Evolutionary conservation across 2,113 vertebrate genomes (phyloP), one percentile per base, ranked within the genome.

Genomic region (Calypte anna): DNA sequence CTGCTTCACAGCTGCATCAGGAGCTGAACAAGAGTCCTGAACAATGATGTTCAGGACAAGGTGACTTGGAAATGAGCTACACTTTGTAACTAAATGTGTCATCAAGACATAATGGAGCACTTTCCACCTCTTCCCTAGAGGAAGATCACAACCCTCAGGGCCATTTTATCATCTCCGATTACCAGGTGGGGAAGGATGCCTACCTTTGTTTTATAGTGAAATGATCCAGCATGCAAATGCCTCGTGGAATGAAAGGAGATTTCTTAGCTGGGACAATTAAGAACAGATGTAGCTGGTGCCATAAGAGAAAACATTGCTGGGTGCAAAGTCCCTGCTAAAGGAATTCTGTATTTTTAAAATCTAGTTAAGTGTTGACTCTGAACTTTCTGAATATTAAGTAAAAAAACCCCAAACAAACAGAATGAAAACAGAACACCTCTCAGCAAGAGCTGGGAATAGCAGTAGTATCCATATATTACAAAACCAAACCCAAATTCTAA

Each of bases 321-420:
- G 27, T 88, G 31, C 40, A 76, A 92, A 92, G n/a, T 66, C 50
- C 40, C 40, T 62, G 21, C 40, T 57, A 19, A 61, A 1, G 68
- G 50, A 88, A 88, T 85, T 92, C 88, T 64, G 48, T 23, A 64
- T 82, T 72, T 91, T 90, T 63, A 84, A 84, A 10, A 63, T 74
- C 69, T 58, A 24, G 5, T 27, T 38, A 83, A 64, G 31, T 72
- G 38, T 38, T 55, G 67, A 72, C 44, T 48, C 43, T 51, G 19
- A 58, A 63, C 28, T 57, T 93, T 88, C 62, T 64, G 48, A 85
- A 82, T 31, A 57, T 31, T 33, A 85, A 30, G 10, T 46, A 53
- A 27, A 55, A 66, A 36, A 40, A 11, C 40, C 40, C 40, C 40
- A 40, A 40, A 40, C 40, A 40, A 40, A 40, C 40, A 40, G 40